Evolutionary conservation across 1,140 invertebrate genomes (phyloP), one percentile per base, ranked within the genome.

Genomic region (Drosophila ironensis): DNA sequence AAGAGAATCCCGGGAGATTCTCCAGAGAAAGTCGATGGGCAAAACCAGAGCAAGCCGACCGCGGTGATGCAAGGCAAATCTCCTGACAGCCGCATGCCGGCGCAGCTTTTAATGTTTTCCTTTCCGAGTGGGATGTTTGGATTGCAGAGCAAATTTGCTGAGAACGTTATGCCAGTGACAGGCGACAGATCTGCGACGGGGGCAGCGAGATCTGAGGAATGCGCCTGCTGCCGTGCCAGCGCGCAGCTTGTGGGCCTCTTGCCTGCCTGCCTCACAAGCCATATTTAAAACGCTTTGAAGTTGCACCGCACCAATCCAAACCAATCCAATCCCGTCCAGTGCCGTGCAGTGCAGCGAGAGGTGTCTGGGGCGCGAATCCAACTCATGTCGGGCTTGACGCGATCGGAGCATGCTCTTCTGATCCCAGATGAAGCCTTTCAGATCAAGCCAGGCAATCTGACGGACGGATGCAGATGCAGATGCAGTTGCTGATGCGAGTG

Each of bases 81-180:
- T 77, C 60, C 73, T 72, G 80, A 84, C 81, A 84, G 80, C 71
- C 37, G 51, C 51, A 17, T 27, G 56, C 80, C 56, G 80, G 80
- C n/a, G n/a, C 80, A 80, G 84, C 80, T 84, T 84, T 84, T 86
- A 84, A 84, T 86, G 80, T 86, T 72, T 51, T 46, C 16, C 46
- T 27, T 46, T 69, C 35, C 68, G 68, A 81, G 77, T 81, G 78
- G 78, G 78, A 72, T 84, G 78, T 70, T 82, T 84, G 78, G 78
- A 82, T 82, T 60, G 72, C 72, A 82, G 78, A 82, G 84, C 77
- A 84, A 78, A 82, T 82, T 82, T 84, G 78, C 78, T 52, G 70
- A 73, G 44, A 68, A 71, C 71, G 72, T 72, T 64, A 72, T 71
- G 57, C 69, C 73, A 64, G 59, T 63, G 57, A 61, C 57, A 61